These are phyloP conservation scores for Drosophila nr. fundita DNA, from an alignment of 2,888 invertebrate genomes.

Conservation along the genomic window DNA sequence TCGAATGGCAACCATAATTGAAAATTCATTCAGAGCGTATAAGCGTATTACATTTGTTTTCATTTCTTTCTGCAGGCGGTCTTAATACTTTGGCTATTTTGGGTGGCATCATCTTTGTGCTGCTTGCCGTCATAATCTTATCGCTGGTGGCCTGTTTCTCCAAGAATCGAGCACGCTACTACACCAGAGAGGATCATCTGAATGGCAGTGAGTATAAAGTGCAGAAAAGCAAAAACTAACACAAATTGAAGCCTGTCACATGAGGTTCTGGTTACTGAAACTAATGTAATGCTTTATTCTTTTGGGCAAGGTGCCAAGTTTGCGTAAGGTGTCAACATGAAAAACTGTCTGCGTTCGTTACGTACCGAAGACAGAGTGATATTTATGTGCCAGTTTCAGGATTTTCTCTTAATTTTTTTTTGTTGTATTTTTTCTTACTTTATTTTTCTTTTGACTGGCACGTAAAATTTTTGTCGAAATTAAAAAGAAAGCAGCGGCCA, in stretches of 20 bases:
- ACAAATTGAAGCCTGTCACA: not conserved
- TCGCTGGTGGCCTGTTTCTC: conserved; percentile 87
- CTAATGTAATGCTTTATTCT: conserved; percentile 26
- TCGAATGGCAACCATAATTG: conserved; percentile 1
- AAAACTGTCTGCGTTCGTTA: conserved; percentile 44
- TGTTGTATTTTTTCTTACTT: not conserved
- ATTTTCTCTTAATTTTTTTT: conserved; percentile 2
- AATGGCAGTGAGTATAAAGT: conserved; percentile 78
- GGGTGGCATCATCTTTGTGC: conserved; percentile 84
- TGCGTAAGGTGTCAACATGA: conserved; percentile 57
- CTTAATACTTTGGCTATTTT: conserved; percentile 85
- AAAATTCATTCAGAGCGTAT: not conserved
- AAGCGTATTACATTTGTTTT: not conserved
- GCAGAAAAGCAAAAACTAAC: not conserved
- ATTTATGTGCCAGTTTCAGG: conserved; percentile 39
- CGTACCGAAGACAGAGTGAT: conserved; percentile 21
- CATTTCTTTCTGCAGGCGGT: conserved; percentile 85
- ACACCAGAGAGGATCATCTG: conserved; percentile 90
- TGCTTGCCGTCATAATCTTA: conserved; percentile 83
- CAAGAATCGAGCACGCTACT: conserved; percentile 90
- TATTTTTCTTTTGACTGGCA: conserved; percentile 13
- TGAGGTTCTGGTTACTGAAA: not conserved
- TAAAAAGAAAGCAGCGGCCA: conserved; percentile 69
- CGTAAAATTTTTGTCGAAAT: conserved; percentile 53
- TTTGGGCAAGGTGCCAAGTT: conserved; percentile 57